A percentile compares a stretch with the other conserved stretches of the same genome.
These are phyloP conservation scores for Clostera curtula DNA, from an alignment of 2,888 invertebrate species.

Conservation along the genomic window DNA sequence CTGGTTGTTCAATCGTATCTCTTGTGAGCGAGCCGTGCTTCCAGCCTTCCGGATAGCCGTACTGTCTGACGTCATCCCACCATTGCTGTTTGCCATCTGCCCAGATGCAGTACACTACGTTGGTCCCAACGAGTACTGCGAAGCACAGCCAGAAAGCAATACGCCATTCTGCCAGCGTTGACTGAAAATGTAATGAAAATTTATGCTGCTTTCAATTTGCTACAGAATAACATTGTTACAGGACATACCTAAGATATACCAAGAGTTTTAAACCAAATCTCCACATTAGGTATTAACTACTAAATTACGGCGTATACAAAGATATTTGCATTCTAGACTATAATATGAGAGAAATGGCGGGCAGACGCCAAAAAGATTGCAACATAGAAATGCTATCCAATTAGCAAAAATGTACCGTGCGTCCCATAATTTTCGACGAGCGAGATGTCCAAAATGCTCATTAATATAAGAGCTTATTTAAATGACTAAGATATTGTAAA, in stretches of 20 bases:
- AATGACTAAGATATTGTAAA: no score
- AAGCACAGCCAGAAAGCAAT: slow-evolving; percentile 83
- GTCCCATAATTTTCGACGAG: no score
- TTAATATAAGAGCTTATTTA: neutral
- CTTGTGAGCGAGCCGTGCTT: slow-evolving; percentile 47
- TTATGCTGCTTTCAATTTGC: neutral
- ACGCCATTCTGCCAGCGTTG: slow-evolving; percentile 66
- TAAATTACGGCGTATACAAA: no score
- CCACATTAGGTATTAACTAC: no score
- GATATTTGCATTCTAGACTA: no score
- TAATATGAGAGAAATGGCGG: no score
- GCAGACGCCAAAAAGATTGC: no score
- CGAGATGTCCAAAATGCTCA: no score
- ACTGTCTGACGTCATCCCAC: slow-evolving; percentile 79
- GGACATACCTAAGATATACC: neutral
- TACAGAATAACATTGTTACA: neutral
- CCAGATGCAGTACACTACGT: slow-evolving; percentile 77
- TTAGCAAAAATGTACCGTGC: no score
- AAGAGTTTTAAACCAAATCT: no score
- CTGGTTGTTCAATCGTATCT: slow-evolving; percentile 37
- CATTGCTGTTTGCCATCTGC: slow-evolving; percentile 82
- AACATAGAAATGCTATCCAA: no score
- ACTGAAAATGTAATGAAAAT: slow-evolving; percentile 31
- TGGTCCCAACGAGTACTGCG: slow-evolving; percentile 76
- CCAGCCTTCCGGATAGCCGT: slow-evolving; percentile 58